phyloP scores from a whole-genome alignment of 2,888 invertebrate species.

The Machimus rusticus region DNA sequence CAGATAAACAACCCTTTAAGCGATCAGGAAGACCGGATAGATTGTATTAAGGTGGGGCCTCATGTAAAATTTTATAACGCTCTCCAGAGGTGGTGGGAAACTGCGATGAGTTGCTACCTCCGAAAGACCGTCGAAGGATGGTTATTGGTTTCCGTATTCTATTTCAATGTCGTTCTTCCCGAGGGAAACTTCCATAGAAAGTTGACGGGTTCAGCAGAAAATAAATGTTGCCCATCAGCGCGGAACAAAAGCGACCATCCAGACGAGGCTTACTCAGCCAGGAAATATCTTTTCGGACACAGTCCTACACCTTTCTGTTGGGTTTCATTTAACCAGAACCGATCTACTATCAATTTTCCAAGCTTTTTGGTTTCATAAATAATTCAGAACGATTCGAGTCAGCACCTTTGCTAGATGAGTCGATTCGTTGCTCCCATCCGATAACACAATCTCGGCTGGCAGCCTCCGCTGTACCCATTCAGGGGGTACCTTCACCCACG shows the following conservation, averaged over 20 bases:
- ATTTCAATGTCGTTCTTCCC: not conserved
- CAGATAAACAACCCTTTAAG: not conserved
- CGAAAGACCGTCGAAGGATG: not conserved
- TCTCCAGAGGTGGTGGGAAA: not conserved
- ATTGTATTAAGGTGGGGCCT: not conserved
- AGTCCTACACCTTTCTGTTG: not conserved
- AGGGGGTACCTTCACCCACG: not conserved
- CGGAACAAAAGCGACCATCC: not conserved
- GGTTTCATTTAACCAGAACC: not conserved
- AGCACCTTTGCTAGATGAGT: not conserved
- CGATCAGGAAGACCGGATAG: not conserved
- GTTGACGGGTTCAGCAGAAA: not conserved
- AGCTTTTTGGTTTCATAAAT: slow-evolving; percentile 1
- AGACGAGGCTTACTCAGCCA: not conserved
- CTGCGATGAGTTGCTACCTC: not conserved
- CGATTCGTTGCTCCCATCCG: not conserved
- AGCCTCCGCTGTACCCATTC: not conserved
- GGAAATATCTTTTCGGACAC: not conserved
- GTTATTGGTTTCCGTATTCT: not conserved
- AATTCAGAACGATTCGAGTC: slow-evolving; percentile 8
- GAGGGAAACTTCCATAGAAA: not conserved
- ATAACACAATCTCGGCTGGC: not conserved
- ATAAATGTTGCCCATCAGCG: not conserved
- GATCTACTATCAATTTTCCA: not conserved
- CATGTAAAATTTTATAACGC: not conserved